A percentile compares a stretch with the other conserved stretches of the same genome.
Evolutionary conservation across 2,797 vertebrate species (phyloP).

Genomic region (Oryzias sinensis): DNA sequence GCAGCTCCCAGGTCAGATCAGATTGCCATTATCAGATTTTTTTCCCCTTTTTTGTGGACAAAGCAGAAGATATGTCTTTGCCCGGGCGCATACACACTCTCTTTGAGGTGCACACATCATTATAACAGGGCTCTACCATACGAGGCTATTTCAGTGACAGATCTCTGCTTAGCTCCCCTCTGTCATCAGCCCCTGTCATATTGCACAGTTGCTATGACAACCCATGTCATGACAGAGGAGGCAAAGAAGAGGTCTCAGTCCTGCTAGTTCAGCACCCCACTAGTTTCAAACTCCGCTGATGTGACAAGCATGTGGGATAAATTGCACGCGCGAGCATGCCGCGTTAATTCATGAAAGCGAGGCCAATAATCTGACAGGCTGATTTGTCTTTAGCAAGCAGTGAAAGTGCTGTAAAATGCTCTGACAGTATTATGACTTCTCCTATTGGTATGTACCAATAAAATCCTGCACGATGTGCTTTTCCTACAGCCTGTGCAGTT

Average conservation of each 20-base stretch:
- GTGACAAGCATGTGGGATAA: constrained; percentile 20
- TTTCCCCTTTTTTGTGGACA: constrained; percentile 55
- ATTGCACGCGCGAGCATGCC: constrained; percentile 6
- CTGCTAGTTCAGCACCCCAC: constrained; percentile 15
- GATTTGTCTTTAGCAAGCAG: constrained; percentile 52
- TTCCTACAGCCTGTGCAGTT: constrained; percentile 20
- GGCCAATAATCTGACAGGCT: constrained; percentile 25
- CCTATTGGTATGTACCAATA: constrained; percentile 52
- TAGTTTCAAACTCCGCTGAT: constrained; percentile 37
- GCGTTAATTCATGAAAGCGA: constrained; percentile 14
- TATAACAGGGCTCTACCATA: constrained; percentile 42
- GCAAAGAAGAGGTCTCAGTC: constrained; percentile 22
- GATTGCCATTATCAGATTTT: constrained; percentile 28
- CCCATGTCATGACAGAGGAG: constrained; percentile 66
- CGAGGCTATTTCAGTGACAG: constrained; percentile 72
- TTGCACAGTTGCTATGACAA: constrained; percentile 87
- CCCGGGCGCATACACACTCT: constrained; percentile 14
- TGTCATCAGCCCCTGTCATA: constrained; percentile 88
- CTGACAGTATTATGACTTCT: constrained; percentile 51
- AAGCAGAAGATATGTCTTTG: constrained; percentile 36
- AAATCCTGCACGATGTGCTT: constrained; percentile 51
- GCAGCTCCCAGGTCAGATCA: constrained; percentile 53
- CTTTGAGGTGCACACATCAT: constrained; percentile 39
- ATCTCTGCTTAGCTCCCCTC: constrained; percentile 71
- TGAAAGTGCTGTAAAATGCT: constrained; percentile 60